Percentiles rank a stretch among this genome's conserved stretches.
Evolutionary conservation across 2,113 vertebrate genomes (phyloP).

Genomic region (Anhinga rufa): DNA sequence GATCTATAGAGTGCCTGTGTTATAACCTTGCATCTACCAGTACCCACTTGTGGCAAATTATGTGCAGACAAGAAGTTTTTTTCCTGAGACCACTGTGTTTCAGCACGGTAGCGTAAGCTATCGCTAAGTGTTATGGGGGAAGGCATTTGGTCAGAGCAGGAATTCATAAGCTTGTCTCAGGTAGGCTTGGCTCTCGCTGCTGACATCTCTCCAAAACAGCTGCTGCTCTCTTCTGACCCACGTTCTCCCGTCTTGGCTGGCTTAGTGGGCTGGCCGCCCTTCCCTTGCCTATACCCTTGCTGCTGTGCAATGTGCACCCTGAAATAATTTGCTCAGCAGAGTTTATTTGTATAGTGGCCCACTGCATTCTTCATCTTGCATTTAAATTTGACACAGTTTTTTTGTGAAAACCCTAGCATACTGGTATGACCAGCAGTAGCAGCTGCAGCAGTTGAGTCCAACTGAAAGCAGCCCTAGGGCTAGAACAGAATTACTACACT

Average conservation of each 20-base stretch:
- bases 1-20: background rate
- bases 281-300: background rate
- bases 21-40: background rate
- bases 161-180: background rate
- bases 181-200: background rate
- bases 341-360: background rate
- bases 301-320: background rate
- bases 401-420: background rate
- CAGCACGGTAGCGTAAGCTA: background rate
- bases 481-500: background rate
- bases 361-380: background rate
- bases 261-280: background rate
- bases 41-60: background rate
- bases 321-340: background rate
- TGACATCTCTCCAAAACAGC: background rate
- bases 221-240: background rate
- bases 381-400: background rate
- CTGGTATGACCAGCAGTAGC: background rate
- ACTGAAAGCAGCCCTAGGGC: background rate
- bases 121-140: background rate
- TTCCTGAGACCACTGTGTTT: background rate
- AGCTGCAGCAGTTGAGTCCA: background rate
- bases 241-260: background rate
- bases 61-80: background rate
- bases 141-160: background rate